Percentiles rank a stretch among this genome's conserved stretches.
These are phyloP conservation scores for Drosophila sucinea DNA, from an alignment of 1,140 invertebrate species.

Conservation along the genomic window DNA sequence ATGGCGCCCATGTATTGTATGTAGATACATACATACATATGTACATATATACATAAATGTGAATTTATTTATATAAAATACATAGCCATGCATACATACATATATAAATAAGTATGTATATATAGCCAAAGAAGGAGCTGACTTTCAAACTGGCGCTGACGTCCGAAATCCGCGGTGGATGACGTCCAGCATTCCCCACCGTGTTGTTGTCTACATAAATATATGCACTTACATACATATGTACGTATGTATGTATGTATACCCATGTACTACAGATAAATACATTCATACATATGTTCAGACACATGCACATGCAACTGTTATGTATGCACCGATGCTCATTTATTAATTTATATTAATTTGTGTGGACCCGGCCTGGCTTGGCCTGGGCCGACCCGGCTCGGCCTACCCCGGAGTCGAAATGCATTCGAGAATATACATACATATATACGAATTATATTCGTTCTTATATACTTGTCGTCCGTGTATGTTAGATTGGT, in stretches of 20 bases:
- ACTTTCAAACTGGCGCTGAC: neutral
- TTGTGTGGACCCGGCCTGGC: conserved; percentile 1
- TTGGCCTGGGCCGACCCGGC: neutral
- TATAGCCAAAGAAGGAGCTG: neutral
- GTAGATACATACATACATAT: neutral
- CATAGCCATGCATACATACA: conserved; percentile 3
- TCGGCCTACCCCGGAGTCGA: neutral
- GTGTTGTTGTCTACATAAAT: neutral
- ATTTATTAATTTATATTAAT: conserved; percentile 26
- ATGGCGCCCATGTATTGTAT: conserved; percentile 16
- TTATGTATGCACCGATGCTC: conserved; percentile 14
- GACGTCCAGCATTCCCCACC: conserved; percentile 14
- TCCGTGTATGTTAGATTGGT: conserved; percentile 3
- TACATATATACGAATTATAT: conserved; percentile 6
- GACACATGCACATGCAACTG: conserved; percentile 14
- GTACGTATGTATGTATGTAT: neutral
- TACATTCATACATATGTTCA: neutral
- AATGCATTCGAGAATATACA: conserved; percentile 5
- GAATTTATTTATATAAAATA: neutral
- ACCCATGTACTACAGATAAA: no score
- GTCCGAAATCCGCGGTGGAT: conserved; percentile 8
- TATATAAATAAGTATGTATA: conserved; percentile 4
- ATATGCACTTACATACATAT: neutral
- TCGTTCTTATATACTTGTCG: conserved; percentile 5
- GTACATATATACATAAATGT: neutral